Evolutionary conservation across 2,797 vertebrate genomes (phyloP), one percentile per base, ranked within the genome.

Genomic region (Lacerta agilis): DNA sequence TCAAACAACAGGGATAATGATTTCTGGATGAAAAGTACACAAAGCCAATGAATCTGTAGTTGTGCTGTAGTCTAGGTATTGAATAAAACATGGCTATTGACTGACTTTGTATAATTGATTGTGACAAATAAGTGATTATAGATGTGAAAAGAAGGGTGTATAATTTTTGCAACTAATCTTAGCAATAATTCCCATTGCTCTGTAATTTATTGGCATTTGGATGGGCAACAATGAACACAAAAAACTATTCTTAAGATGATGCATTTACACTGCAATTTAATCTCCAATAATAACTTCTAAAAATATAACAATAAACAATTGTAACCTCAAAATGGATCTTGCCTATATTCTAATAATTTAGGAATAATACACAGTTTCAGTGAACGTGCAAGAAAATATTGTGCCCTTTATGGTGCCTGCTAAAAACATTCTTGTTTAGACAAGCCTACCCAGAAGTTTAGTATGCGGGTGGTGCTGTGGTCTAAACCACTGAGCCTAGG

Each of bases 41-140:
- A 89, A 85, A 79, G 13, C 77, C 41, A 33, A 72, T 0, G 2
- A 79, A 89, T 76, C 55, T 85, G 27, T 33, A 45, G 8, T 5
- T 25, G 71, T 8, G 2, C 17, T 66, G 23, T 38, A 0, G 0
- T 33, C 77, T 73, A 0, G 66, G 13, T 88, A 92, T 79, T 85
- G 91, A 78, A 89, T 90, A 93, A 81, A 79, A 38, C 78, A 91
- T 58, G 86, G 89, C 58, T 89, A 90, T 90, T 84, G 91, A 89
- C 45, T 77, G 79, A 29, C 33, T n/a, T 58, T 23, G 45, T 41
- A 67, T 81, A 84, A 90, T 88, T 75, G 49, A 87, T 79, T 0
- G 0, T 3, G 72, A 86, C 88, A 89, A 18, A 79, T 66, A 78
- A 90, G 82, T 2, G 15, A 82, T 91, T 92, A 92, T 41, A 86